A percentile compares a stretch with the other conserved stretches of the same genome.
Conservation (phyloP, 2,888 invertebrate genomes). For the Malacosoma neustria region DNA sequence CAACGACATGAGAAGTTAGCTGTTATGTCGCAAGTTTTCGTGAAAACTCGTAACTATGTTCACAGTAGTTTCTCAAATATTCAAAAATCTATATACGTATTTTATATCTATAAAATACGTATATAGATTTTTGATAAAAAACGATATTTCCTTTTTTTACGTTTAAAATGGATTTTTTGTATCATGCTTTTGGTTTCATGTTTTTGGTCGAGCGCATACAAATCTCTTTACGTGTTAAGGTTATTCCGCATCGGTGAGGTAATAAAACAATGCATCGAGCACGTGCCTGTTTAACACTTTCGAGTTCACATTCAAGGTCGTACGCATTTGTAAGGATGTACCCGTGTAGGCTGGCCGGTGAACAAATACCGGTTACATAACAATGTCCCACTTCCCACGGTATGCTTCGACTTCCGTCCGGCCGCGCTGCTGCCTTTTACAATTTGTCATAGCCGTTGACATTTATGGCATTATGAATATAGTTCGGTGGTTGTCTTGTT, state of each 20-base stretch:
- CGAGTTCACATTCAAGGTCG: conserved; percentile 73
- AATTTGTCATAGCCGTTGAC: conserved; percentile 32
- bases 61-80: no score
- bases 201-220: no score
- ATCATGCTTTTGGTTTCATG: no score
- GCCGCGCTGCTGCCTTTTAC: conserved; percentile 38
- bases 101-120: no score
- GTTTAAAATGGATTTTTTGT: no score
- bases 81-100: no score
- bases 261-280: conserved; percentile 73
- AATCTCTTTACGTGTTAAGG: conserved; percentile 27
- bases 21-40: no score
- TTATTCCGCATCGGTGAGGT: conserved; percentile 42
- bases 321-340: conserved; percentile 74
- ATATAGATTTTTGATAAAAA: no score
- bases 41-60: no score
- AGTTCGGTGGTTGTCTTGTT: conserved; percentile 1
- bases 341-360: conserved; percentile 63
- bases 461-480: conserved; percentile 13
- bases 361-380: conserved; percentile 71
- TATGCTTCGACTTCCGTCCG: conserved; percentile 45
- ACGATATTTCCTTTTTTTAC: no score
- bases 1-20: no score
- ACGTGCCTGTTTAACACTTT: conserved; percentile 71
- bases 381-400: conserved; percentile 68